Base-by-base conservation (phyloP, 2,888 invertebrate genomes). In the Meghimatium bilineatum region DNA sequence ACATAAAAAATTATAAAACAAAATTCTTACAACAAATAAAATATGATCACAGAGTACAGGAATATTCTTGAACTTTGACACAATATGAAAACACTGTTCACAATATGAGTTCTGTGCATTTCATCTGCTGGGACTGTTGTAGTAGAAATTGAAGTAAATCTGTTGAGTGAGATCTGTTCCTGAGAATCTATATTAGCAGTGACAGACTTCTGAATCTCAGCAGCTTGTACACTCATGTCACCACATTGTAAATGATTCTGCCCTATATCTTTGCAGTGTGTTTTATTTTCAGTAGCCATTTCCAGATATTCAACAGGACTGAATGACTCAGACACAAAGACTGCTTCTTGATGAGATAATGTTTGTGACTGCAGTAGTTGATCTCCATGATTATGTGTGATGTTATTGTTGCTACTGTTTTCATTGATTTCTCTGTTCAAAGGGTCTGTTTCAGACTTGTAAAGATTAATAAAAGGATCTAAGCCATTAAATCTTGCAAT, bases 21-120 rank as follows among this genome's bases (percentile, higher is more conserved):
- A 49, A 69, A 20, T 76, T 87, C 90, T 89, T 85, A 91, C 91
- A 89, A 91, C 38, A 91, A 82, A 85, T 89, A 92, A 85, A 90
- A 91, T 84, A 90, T 89, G 2, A 91, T 87, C n/a, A 90, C 38
- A 20, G 91, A 88, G 82, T 92, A 91, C 49, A 89, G 67, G 66
- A 90, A 85, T n/a, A 91, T 87, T 32, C 86, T 87, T 38, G 89
- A 86, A 12, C 89, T 89, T 34, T 83, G 84, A 79, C 91, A 90
- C 38, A 92, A 81, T 79, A 88, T 89, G 29, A 91, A 67, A 26
- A 85, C 80, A 75, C 56, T 84, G 29, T 60, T 80, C 26, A 79
- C 49, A 60, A 49, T 67, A 34, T 49, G 79, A 44, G 20, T 12
- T 26, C 52, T 34, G 23, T 49, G 71, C 26, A 20, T 34, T 36